Conservation (phyloP, 2,797 vertebrate genomes). For the Anguilla anguilla region DNA sequence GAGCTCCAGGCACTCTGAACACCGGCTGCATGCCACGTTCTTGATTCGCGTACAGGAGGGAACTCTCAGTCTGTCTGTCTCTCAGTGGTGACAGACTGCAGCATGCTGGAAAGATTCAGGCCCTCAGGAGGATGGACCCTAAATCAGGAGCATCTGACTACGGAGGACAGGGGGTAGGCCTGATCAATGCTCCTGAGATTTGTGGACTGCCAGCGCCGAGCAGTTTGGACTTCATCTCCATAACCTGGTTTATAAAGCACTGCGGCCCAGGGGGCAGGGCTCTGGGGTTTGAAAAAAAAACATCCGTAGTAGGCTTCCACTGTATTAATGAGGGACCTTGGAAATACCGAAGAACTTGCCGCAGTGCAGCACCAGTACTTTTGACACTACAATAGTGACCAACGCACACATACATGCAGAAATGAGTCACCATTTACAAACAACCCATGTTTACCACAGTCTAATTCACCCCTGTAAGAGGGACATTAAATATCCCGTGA, state of each 20-base stretch:
- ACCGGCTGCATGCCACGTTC: not conserved
- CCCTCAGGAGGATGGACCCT: slow-evolving; percentile 47
- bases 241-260: slow-evolving; percentile 42
- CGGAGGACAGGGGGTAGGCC: slow-evolving; percentile 38
- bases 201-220: slow-evolving; percentile 45
- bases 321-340: slow-evolving; percentile 34
- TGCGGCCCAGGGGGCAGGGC: slow-evolving; percentile 38
- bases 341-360: not conserved
- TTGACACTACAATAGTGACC: not conserved
- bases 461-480: slow-evolving; percentile 7
- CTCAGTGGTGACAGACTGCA: slow-evolving; percentile 38
- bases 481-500: not conserved
- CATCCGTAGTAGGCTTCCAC: slow-evolving; percentile 35
- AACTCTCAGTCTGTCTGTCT: too few species aligned
- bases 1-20: not conserved
- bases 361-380: not conserved
- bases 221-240: slow-evolving; percentile 51
- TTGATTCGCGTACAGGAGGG: not conserved
- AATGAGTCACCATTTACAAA: not conserved
- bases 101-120: slow-evolving; percentile 7
- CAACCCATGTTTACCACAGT: not conserved
- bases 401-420: not conserved
- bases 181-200: slow-evolving; percentile 53
- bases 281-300: slow-evolving; percentile 38
- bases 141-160: slow-evolving; percentile 51